Evolutionary conservation across 2,797 vertebrate species (phyloP).

Genomic region (Chiloscyllium punctatum): DNA sequence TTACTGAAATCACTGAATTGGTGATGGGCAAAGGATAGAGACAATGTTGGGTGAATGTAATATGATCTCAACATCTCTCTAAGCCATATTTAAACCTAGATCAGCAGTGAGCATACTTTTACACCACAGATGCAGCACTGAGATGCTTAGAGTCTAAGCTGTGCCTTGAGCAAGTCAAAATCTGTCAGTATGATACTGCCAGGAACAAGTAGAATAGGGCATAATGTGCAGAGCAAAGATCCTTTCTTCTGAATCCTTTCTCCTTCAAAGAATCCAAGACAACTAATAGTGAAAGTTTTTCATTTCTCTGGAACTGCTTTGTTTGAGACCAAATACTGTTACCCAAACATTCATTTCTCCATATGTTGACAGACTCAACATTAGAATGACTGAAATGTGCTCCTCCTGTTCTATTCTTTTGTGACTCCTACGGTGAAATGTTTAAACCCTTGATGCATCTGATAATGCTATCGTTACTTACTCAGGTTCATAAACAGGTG

Average conservation of each 20-base stretch:
- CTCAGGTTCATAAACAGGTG: background rate
- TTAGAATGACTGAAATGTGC: background rate
- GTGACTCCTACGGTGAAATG: background rate
- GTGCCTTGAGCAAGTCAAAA: background rate
- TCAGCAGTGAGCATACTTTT: background rate
- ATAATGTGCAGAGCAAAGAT: background rate
- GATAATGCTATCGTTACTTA: background rate
- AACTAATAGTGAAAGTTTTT: background rate
- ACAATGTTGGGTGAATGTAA: background rate
- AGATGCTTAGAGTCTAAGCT: background rate
- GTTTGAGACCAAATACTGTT: background rate
- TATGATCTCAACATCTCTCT: background rate
- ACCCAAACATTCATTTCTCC: background rate
- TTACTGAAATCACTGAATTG: background rate
- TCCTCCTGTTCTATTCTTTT: background rate
- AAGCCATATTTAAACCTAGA: background rate
- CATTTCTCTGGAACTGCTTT: background rate
- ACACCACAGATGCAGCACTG: background rate
- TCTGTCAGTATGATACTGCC: background rate
- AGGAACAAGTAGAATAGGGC: background rate
- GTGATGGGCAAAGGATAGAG: background rate
- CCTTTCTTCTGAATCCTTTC: background rate
- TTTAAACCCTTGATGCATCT: background rate
- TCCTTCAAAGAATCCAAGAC: background rate
- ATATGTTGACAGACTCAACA: background rate